These are phyloP conservation scores for Omphaloscelis lunosa DNA, from an alignment of 2,888 invertebrate genomes.

Conservation along the genomic window DNA sequence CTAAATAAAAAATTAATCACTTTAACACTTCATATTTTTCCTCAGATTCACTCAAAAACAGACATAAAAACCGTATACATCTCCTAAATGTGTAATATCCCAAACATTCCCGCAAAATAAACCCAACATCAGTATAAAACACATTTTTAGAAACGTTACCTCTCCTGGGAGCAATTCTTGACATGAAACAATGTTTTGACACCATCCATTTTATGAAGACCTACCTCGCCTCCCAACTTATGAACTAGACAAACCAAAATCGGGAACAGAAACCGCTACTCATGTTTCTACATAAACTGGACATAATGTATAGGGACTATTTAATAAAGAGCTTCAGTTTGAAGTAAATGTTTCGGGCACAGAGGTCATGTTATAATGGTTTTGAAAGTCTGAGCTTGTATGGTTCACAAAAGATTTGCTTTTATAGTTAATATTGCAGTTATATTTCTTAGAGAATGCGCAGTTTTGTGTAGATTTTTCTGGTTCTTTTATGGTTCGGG, in stretches of 20 bases:
- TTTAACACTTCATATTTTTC: constrained; percentile 39
- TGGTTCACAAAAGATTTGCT: constrained; percentile 72
- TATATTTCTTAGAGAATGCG: constrained; percentile 80
- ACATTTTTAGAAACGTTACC: constrained; percentile 69
- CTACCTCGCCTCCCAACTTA: constrained; percentile 47
- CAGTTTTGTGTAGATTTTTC: constrained; percentile 71
- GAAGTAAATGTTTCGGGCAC: constrained; percentile 30
- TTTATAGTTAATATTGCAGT: constrained; percentile 78
- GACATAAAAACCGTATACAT: constrained; percentile 53
- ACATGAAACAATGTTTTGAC: constrained; percentile 71
- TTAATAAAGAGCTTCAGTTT: constrained; percentile 53
- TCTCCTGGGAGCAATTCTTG: constrained; percentile 71
- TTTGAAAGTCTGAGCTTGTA: constrained; percentile 57
- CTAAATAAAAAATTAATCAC: constrained; percentile 30
- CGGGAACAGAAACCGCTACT: constrained; percentile 17
- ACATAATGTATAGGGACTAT: constrained; percentile 34
- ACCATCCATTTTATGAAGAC: constrained; percentile 57
- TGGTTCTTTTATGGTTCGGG: constrained; percentile 67
- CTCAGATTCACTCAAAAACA: constrained; percentile 38
- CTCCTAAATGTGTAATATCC: constrained; percentile 65
- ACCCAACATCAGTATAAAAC: constrained; percentile 68
- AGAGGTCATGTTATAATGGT: constrained; percentile 59
- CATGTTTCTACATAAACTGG: constrained; percentile 56
- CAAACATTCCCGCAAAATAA: constrained; percentile 65
- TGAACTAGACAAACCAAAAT: constrained; percentile 41